Evolutionary conservation across 2,113 vertebrate genomes (phyloP), one percentile per base, ranked within the genome.

Genomic region (Pangasianodon gigas): DNA sequence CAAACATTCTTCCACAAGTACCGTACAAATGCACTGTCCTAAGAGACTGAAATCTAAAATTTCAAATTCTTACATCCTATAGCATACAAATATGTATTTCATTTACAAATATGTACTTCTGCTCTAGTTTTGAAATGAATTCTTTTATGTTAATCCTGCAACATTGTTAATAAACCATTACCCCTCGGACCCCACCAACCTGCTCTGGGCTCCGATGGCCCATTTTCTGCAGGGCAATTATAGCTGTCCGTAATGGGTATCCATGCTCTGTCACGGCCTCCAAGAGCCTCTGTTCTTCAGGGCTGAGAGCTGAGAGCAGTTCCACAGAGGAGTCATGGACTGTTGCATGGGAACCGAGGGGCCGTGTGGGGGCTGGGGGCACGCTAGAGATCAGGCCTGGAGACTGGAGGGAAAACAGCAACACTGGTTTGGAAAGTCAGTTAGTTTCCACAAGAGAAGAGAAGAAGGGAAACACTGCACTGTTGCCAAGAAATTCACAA

Each of bases 151-250:
- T 4, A 24, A 83, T 83, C 24, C 54, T 19, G 51, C 19, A 58
- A 84, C 32, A 62, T 6, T 14, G 5, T 44, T 26, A 26, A 60
- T 62, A 44, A 60, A 44, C n/a, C 9, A 21, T 56, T 74, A 75
- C 44, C 74, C 11, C 3, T 46, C 88, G 10, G 9, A 16, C n/a
- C 21, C 32, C 21, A 94, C 96, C 89, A 85, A 98, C 98, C 97
- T 99, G 97, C 84, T 96, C 96, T 32, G 97, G 95, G 83, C 96
- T 97, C 91, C 97, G 96, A 75, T 89, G 95, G 29, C 98, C 97
- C 0, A 96, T 97, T 94, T 97, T 98, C 96, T 99, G 98, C 83
- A 99, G 95, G 71, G 98, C 97, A n/a, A 95, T 93, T 84, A 99
- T 97, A 90, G 97, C 98, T 58, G 97, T 96, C 24, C 90, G 95